Base-by-base conservation (phyloP, 2,888 invertebrate species). In the Metellina segmentata region DNA sequence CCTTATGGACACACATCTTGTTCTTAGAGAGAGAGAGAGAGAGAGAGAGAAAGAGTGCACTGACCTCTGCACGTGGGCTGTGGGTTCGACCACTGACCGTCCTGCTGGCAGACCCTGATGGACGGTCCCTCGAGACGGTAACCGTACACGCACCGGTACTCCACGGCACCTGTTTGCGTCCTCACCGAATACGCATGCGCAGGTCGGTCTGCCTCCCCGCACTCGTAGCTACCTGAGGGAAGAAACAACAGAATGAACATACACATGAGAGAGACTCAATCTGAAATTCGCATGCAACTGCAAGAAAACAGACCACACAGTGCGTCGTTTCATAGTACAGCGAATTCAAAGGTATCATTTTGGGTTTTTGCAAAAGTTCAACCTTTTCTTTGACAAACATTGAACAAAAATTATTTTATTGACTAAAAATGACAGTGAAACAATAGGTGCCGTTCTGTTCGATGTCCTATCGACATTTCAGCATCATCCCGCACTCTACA, bases 201-300 rank as follows among this genome's bases (percentile, higher is more conserved):
- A 1, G 94, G 94, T 8, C 93, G 92, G 81, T 94, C 94, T 0
- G 94, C 94, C 34, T 94, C 94, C 6, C 94, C 94, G 86, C 94
- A 94, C 11, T 93, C 93, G 70, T 93, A 94, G 9, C 92, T 93
- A 20, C 94, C 94, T 94, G 93, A 7, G 53, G n/a, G 34, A 34
- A 34, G 1, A 34, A 34, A 34, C 34, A 34, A 34, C 34, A 4
- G 1, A 7, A 78, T 5, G 11, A 13, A 48, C 49, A 16, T 13
- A 49, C 13, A 78, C 48, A 52, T 51, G 34, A 4, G 4, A 34
- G 34, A 34, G 34, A 34, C 34, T 7, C 7, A 34, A 34, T 49
- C 6, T 0, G 48, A 19, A 70, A 70, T 79, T 53, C 0, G 8
- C 11, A 8, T 8, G 16, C 8, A 51, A 53, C 9, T 52, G 6